Evolutionary conservation across 2,888 invertebrate genomes (phyloP), one percentile per base, ranked within the genome.

Genomic region (Euclidia mi): DNA sequence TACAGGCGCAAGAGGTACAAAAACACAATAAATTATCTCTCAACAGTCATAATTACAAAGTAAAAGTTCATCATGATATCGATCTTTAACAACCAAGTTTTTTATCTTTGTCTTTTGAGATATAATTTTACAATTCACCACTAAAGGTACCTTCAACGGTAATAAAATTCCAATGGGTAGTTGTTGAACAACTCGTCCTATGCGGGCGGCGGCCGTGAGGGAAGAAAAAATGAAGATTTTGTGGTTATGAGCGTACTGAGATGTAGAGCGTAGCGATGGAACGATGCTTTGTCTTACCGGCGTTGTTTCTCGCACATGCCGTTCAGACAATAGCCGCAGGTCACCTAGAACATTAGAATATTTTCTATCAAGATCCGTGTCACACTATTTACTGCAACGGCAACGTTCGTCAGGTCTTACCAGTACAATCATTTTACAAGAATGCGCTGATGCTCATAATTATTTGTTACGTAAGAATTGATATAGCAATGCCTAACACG

Each of bases 201-300:
- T 92, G 91, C 92, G 92, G 92, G 91, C 83, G 65, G 66, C 66
- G 78, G 65, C 78, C 65, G 55, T 51, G 70, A 70, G 52, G 60
- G 57, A 69, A 76, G 77, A 74, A 84, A 85, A 88, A 88, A 82
- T 79, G 57, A 80, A 84, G 87, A 85, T 82, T 81, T 87, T 89
- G 91, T 85, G 90, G 91, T 89, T 81, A 83, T 78, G 69, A 76
- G 71, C 72, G 72, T 75, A 71, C 71, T 70, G 70, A 76, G 73
- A 69, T 65, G 70, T 77, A 77, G 76, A 81, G 70, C 74, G 72
- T 60, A 65, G 73, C 70, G 38, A 44, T 25, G 20, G 42, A 53
- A 29, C 63, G 60, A 64, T 53, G 65, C 73, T 78, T 81, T 81
- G 77, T 82, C 62, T 48, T 42, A 44, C 59, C 66, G 42, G 49